These are phyloP conservation scores for Tipula confusa DNA, from an alignment of 2,888 invertebrate species.

Conservation along the genomic window DNA sequence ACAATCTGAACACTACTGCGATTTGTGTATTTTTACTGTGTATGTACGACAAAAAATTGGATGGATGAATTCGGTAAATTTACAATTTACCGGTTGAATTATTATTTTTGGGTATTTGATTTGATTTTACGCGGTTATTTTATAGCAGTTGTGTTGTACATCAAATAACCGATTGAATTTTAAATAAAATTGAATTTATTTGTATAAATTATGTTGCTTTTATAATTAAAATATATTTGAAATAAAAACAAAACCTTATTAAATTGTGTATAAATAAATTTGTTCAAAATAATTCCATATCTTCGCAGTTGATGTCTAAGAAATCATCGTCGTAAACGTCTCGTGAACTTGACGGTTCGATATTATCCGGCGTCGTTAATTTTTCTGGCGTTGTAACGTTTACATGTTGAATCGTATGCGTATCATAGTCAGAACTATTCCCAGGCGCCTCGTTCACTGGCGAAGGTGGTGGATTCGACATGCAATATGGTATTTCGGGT, in stretches of 20 bases:
- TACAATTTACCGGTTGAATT: not conserved
- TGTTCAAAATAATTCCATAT: constrained; percentile 65
- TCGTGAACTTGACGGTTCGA: constrained; percentile 43
- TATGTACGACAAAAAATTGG: not conserved
- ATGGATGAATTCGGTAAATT: not conserved
- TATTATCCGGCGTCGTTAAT: constrained; percentile 29
- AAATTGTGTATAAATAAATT: not conserved
- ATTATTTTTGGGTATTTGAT: not conserved
- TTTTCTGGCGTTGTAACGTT: constrained; percentile 38
- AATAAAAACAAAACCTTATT: not conserved
- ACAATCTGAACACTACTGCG: not conserved
- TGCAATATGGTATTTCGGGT: constrained; percentile 42
- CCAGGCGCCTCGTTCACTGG: constrained; percentile 70
- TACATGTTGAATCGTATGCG: constrained; percentile 48
- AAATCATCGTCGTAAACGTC: constrained; percentile 64
- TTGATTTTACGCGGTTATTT: not conserved
- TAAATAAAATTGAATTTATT: not conserved
- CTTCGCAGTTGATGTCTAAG: constrained; percentile 65
- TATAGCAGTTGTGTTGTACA: not conserved
- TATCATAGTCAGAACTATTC: constrained; percentile 62
- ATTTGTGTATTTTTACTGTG: not conserved
- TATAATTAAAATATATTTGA: not conserved
- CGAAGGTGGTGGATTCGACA: constrained; percentile 72
- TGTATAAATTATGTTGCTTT: not conserved
- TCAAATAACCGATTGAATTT: not conserved